Evolutionary conservation across 2,797 vertebrate species (phyloP).

Genomic region (Gadopsis marmoratus): DNA sequence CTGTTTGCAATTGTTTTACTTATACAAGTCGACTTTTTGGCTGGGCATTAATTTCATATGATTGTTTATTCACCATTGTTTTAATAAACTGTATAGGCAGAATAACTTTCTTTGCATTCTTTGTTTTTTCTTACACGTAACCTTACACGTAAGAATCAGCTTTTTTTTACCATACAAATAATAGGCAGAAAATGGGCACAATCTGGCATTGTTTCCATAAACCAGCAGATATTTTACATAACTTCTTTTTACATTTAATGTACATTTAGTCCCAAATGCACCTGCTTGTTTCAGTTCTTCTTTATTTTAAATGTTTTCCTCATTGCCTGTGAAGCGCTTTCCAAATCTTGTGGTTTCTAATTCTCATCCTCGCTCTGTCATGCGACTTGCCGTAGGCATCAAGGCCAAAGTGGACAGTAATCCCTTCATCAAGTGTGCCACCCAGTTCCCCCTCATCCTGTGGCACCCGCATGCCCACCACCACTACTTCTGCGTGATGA

Average conservation of each 20-base stretch:
- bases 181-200: no score
- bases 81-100: not conserved
- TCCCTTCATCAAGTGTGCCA: slow-evolving; percentile 90
- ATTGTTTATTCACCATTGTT: not conserved
- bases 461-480: slow-evolving; percentile 95
- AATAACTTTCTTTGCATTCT: not conserved
- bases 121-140: not conserved
- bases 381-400: slow-evolving; percentile 76
- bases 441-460: slow-evolving; percentile 92
- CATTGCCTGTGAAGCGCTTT: not conserved
- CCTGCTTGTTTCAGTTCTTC: not conserved
- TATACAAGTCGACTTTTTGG: not conserved
- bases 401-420: slow-evolving; percentile 84
- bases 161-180: no score
- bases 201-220: not conserved
- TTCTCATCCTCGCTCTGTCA: not conserved
- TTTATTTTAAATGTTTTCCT: not conserved
- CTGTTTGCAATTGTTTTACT: not conserved
- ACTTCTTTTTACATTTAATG: not conserved
- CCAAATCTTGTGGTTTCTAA: not conserved
- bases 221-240: not conserved
- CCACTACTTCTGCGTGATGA: slow-evolving; percentile 95
- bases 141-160: no score
- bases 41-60: not conserved
- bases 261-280: not conserved